These are phyloP conservation scores for Radopholus similis DNA, from an alignment of 1,140 invertebrate species.

Conservation along the genomic window DNA sequence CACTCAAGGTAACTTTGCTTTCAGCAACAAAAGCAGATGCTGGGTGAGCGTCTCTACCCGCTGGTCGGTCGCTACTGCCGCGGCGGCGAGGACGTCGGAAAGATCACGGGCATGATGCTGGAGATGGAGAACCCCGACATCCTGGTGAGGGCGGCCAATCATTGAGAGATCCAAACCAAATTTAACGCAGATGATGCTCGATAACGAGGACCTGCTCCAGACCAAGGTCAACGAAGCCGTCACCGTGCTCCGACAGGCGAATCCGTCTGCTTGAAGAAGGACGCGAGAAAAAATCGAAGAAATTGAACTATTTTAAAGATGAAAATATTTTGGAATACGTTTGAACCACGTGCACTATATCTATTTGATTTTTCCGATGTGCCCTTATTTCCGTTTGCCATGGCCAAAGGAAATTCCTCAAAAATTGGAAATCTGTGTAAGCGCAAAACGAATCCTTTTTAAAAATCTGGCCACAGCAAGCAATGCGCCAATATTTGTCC, in stretches of 20 bases:
- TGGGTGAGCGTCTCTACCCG: conserved; percentile 94
- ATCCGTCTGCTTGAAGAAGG: background rate
- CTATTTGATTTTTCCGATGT: no score
- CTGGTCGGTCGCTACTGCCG: conserved; percentile 84
- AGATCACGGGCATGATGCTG: conserved; percentile 98
- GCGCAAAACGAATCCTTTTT: no score
- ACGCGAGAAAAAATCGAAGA: background rate
- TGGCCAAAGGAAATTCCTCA: no score
- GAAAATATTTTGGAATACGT: no score
- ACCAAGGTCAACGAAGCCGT: conserved; percentile 70
- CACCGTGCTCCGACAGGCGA: conserved; percentile 33
- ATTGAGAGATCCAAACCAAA: background rate
- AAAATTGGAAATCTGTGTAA: no score
- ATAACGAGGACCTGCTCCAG: conserved; percentile 88
- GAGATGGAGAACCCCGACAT: conserved; percentile 96
- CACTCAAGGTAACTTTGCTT: conserved; percentile 5
- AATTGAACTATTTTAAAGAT: no score
- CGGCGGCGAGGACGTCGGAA: conserved; percentile 73
- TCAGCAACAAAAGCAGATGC: conserved; percentile 92
- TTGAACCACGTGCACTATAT: no score
- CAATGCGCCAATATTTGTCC: no score
- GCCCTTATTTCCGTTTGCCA: no score
- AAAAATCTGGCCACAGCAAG: no score
- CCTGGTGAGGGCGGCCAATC: background rate
- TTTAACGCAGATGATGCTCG: conserved; percentile 86